phyloP scores from a whole-genome alignment of 1,140 invertebrate genomes.

The Vanessa atalanta region DNA sequence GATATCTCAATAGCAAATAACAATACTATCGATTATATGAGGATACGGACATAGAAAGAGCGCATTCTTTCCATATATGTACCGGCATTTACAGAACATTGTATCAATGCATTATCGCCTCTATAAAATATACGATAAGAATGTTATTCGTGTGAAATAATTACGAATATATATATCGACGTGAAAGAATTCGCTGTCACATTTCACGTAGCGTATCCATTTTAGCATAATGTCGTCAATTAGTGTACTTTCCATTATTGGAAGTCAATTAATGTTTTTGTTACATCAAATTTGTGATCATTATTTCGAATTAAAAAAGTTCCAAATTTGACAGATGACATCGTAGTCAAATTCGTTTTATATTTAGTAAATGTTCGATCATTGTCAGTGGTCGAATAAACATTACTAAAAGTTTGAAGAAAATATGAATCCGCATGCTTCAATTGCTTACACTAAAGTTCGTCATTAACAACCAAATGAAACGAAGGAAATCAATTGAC shows the following conservation, averaged over 20 bases:
- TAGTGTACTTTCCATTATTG: conserved; percentile 18
- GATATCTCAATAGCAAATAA: not conserved
- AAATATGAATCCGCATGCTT: no score
- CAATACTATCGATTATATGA: not conserved
- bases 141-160: not conserved
- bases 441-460: no score
- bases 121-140: not conserved
- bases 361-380: no score
- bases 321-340: no score
- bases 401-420: no score
- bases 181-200: conserved; percentile 14
- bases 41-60: conserved; percentile 10
- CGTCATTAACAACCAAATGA: no score
- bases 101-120: not conserved
- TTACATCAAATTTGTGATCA: not conserved
- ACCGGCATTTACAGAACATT: not conserved
- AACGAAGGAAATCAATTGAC: no score
- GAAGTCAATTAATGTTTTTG: conserved; percentile 5
- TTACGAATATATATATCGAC: not conserved
- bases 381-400: no score
- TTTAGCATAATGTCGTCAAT: conserved; percentile 22
- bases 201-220: conserved; percentile 11
- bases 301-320: not conserved
- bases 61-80: conserved; percentile 6
- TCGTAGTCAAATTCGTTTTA: no score